Conservation (phyloP, 2,797 vertebrate species). For the Enteromius fasciolatus region DNA sequence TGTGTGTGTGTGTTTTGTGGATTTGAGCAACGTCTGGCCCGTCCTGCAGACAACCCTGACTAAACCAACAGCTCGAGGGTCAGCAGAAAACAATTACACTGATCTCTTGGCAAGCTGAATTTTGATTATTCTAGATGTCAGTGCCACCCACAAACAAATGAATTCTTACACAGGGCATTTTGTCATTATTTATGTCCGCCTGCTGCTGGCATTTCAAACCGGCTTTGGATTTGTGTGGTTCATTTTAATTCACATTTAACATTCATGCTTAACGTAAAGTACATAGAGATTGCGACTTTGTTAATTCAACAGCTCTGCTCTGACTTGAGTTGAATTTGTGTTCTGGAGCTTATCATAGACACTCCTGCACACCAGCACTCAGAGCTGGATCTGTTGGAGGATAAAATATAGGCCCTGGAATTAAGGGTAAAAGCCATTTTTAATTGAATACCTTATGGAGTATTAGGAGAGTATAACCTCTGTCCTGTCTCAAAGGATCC, state of each 20-base stretch:
- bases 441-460: constrained; percentile 30
- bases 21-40: constrained; percentile 9
- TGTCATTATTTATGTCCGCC: background rate
- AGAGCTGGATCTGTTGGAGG: background rate
- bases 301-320: background rate
- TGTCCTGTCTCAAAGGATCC: background rate
- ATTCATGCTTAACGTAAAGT: background rate
- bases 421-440: background rate
- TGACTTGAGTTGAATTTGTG: background rate
- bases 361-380: background rate
- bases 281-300: background rate
- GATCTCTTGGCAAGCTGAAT: constrained; percentile 31
- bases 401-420: constrained; percentile 20
- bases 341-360: background rate
- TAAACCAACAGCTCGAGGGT: background rate
- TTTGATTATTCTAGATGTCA: constrained; percentile 30
- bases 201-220: background rate
- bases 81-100: constrained; percentile 28
- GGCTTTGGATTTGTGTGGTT: constrained; percentile 11
- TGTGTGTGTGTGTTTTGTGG: background rate
- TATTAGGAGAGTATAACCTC: constrained; percentile 11
- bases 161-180: constrained; percentile 1
- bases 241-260: background rate
- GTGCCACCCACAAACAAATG: background rate
- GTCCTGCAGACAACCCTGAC: background rate